Evolutionary conservation across 2,888 invertebrate species (phyloP).

Genomic region (Salticus scenicus): DNA sequence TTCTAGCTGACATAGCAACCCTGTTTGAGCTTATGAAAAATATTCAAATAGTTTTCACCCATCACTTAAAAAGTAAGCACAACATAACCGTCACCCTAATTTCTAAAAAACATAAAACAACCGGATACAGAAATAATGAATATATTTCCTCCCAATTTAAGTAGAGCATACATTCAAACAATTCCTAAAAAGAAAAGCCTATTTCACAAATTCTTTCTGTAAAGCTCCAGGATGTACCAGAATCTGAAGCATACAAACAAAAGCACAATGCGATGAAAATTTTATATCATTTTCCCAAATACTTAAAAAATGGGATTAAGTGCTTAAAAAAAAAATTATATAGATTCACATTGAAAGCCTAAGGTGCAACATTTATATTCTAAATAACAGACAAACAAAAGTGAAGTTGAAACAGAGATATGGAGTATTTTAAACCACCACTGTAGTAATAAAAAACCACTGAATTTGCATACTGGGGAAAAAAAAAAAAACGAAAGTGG

Average conservation of each 20-base stretch:
- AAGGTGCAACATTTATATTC: conserved; percentile 28
- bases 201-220: too few species aligned
- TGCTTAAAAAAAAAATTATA: too few species aligned
- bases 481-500: too few species aligned
- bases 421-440: neutral
- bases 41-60: too few species aligned
- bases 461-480: too few species aligned
- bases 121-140: neutral
- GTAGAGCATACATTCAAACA: neutral
- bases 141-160: neutral
- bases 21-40: too few species aligned
- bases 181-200: neutral
- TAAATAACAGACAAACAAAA: conserved; percentile 9
- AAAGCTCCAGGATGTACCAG: too few species aligned
- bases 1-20: too few species aligned
- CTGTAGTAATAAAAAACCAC: too few species aligned
- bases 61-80: neutral
- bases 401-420: conserved; percentile 41
- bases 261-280: neutral
- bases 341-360: conserved; percentile 23
- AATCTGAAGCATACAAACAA: too few species aligned
- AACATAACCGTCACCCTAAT: neutral
- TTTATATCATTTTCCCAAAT: neutral
- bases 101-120: neutral
- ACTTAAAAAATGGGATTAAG: too few species aligned